Percentiles rank a stretch among this genome's conserved stretches.
phyloP scores from a whole-genome alignment of 2,797 vertebrate genomes.

The Brachyalestes nurse region DNA sequence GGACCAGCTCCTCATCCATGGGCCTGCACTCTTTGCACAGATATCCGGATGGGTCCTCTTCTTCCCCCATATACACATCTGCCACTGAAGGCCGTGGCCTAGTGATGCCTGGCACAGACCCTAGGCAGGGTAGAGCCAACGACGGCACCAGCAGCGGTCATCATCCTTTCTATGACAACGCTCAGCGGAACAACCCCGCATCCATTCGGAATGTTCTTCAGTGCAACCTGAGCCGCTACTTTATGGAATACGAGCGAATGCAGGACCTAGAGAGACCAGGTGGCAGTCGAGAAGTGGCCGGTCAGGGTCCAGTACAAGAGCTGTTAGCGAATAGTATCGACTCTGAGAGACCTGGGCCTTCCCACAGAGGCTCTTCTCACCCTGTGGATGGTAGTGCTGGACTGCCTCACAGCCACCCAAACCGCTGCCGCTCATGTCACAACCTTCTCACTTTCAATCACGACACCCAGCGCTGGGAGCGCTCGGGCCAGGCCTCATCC shows the following conservation, averaged over 20 bases:
- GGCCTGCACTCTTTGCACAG: constrained; percentile 92
- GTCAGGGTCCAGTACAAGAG: constrained; percentile 87
- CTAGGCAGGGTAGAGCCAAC: constrained; percentile 67
- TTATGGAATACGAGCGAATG: constrained; percentile 95
- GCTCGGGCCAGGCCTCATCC: constrained; percentile 81
- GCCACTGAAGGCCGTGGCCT: constrained; percentile 93
- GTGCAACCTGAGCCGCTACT: constrained; percentile 97
- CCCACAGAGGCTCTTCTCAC: constrained; percentile 71
- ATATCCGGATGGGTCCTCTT: constrained; percentile 91
- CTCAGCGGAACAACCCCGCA: constrained; percentile 78
- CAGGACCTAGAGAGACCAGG: constrained; percentile 90
- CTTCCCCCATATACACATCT: constrained; percentile 94
- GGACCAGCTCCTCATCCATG: constrained; percentile 94
- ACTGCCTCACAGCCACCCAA: constrained; percentile 86
- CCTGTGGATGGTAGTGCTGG: constrained; percentile 71
- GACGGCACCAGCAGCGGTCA: constrained; percentile 84
- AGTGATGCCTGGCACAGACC: constrained; percentile 74
- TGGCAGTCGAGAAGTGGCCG: constrained; percentile 68
- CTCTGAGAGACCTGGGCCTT: constrained; percentile 88
- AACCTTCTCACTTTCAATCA: constrained; percentile 98
- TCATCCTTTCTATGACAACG: constrained; percentile 80
- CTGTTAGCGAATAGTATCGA: constrained; percentile 96
- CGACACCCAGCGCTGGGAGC: constrained; percentile 97
- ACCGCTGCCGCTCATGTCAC: constrained; percentile 97
- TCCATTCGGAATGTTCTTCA: constrained; percentile 94